Evolutionary conservation across 2,888 invertebrate genomes (phyloP), one percentile per base, ranked within the genome.

Genomic region (Andrena minutula): DNA sequence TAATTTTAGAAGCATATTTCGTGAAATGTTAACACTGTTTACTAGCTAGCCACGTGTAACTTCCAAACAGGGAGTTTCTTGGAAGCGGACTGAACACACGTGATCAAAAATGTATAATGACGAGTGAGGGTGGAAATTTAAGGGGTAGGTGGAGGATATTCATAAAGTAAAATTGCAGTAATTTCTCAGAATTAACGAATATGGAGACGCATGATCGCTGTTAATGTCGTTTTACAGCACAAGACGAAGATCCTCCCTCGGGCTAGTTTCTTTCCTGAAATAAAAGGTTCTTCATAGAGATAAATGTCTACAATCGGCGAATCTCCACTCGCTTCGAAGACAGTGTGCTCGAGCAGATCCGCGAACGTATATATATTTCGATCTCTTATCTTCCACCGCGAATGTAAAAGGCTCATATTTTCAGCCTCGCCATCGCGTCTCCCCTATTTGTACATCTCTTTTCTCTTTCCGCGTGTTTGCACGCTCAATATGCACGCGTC

Each of bases 371-470:
- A 75, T 70, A 63, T 68, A 75, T 75, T 74, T 84, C 66, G 64
- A 60, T 80, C 77, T 64, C 26, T 26, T 66, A 32, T 60, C 58
- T 26, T 30, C 56, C 47, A 41, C 35, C n/a, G 30, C 41, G 26
- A 74, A 74, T 76, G 68, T 81, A 81, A 78, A 84, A 78, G 83
- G 72, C 76, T 83, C 82, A 73, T 79, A 74, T 74, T 61, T 79
- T 60, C 69, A 74, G 60, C 68, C 35, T 35, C 60, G 69, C 30
- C 58, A 69, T 26, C 70, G 56, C 60, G 63, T 76, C 53, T 58
- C 56, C 41, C n/a, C 49, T 63, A 68, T 72, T 69, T 73, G 58
- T 65, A 35, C 8, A 63, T 66, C 64, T 69, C 56, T 23, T 47
- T 41, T 60, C 58, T 47, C 26, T 26, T 20, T 58, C 10, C 10